Evolutionary conservation across 2,797 vertebrate genomes (phyloP).

Genomic region (Sylvilagus floridanus): DNA sequence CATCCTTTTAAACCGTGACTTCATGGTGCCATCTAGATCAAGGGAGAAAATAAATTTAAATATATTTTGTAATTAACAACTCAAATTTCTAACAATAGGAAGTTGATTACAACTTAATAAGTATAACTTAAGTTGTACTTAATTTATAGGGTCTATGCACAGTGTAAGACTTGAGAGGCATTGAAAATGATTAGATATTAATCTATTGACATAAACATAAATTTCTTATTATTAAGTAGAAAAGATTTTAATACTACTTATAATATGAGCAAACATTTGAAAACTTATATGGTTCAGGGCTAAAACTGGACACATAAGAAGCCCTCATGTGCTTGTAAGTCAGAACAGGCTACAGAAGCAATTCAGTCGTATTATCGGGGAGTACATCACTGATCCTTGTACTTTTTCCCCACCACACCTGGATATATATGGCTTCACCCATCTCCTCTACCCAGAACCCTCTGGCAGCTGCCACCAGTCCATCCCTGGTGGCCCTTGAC

Average conservation of each 20-base stretch:
- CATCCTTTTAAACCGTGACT: neutral
- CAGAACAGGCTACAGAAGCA: neutral
- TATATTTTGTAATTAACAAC: neutral
- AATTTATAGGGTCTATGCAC: neutral
- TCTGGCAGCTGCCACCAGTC: neutral
- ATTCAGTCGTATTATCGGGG: neutral
- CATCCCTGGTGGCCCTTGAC: neutral
- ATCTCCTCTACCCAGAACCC: neutral
- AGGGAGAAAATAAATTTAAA: neutral
- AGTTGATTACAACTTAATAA: neutral
- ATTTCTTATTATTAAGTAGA: neutral
- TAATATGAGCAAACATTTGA: neutral
- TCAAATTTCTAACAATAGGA: neutral
- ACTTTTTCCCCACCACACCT: neutral
- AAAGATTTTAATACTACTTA: neutral
- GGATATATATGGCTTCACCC: neutral
- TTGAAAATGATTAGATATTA: neutral
- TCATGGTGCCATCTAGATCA: neutral
- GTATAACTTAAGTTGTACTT: no score
- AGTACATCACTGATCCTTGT: neutral
- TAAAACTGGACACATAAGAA: neutral
- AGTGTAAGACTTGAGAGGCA: neutral
- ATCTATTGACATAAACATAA: neutral
- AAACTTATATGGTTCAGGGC: neutral
- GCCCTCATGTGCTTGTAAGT: neutral